Evolutionary conservation across 2,797 vertebrate genomes (phyloP).

Genomic region (Neoniphon sammara): DNA sequence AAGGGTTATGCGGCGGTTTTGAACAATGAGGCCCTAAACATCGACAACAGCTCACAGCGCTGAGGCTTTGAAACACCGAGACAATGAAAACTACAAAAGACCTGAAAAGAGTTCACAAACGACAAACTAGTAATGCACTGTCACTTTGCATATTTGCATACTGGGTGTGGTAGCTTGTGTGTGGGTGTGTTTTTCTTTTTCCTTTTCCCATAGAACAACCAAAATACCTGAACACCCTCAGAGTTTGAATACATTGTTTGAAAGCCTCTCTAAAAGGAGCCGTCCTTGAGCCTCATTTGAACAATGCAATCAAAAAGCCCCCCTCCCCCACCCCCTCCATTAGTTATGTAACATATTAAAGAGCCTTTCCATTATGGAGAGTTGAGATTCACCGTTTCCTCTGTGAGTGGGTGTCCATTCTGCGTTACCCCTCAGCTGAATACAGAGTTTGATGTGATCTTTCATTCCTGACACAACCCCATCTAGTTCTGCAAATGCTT

Average conservation of each 20-base stretch:
- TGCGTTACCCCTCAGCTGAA: conserved; percentile 31
- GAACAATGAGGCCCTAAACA: conserved; percentile 71
- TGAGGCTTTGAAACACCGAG: conserved; percentile 15
- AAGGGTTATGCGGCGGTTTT: conserved; percentile 58
- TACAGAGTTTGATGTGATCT: conserved; percentile 32
- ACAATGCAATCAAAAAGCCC: conserved; percentile 34
- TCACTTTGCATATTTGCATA: too few relatives aligned
- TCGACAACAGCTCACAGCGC: conserved; percentile 39
- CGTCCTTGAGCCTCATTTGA: conserved; percentile 10
- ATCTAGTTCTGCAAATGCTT: conserved; percentile 32
- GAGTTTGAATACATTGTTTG: background rate
- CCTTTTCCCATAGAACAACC: background rate
- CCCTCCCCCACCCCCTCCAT: conserved; percentile 25
- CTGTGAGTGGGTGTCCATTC: conserved; percentile 44
- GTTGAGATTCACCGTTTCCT: conserved; percentile 5
- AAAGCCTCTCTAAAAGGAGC: conserved; percentile 18
- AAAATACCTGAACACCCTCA: background rate
- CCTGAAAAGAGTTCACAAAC: background rate
- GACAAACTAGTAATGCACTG: too few relatives aligned
- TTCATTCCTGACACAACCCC: conserved; percentile 38
- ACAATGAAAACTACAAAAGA: conserved; percentile 3
- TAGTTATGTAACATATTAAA: conserved; percentile 54
- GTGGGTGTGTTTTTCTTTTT: background rate
- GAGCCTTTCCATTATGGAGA: conserved; percentile 24
- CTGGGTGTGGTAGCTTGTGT: too few relatives aligned